These are phyloP conservation scores for Aspidiotus rigidus DNA, from an alignment of 2,888 invertebrate species.

Conservation along the genomic window DNA sequence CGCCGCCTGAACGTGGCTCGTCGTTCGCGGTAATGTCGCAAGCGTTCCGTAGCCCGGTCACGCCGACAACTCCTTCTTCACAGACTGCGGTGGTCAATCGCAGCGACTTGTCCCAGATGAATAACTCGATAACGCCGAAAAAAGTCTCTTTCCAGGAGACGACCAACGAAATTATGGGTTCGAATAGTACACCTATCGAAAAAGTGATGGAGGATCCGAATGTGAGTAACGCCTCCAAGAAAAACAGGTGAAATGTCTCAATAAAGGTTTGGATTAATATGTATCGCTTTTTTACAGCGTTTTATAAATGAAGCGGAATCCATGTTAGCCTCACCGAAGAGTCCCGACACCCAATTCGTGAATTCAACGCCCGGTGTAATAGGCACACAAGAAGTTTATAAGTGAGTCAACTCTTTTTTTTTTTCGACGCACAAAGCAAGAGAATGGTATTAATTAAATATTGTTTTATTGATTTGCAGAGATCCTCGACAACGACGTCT, in stretches of 20 bases:
- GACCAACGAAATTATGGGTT: slow-evolving; percentile 44
- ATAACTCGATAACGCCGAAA: slow-evolving; percentile 47
- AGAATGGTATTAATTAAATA: no score
- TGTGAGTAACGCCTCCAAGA: slow-evolving; percentile 49
- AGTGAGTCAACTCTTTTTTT: slow-evolving; percentile 47
- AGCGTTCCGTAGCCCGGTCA: slow-evolving; percentile 35
- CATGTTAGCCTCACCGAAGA: slow-evolving; percentile 65
- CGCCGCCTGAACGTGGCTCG: slow-evolving; percentile 79
- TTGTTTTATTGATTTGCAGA: slow-evolving; percentile 44
- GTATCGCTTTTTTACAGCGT: slow-evolving; percentile 48
- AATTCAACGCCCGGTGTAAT: slow-evolving; percentile 88
- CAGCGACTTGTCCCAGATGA: slow-evolving; percentile 24
- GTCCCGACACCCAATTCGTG: slow-evolving; percentile 53
- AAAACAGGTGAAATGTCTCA: no score
- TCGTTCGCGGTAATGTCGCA: slow-evolving; percentile 69
- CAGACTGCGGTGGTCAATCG: no score
- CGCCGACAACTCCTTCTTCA: slow-evolving; percentile 20
- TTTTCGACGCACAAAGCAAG: neutral
- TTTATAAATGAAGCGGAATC: slow-evolving; percentile 72
- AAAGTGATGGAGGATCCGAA: slow-evolving; percentile 69
- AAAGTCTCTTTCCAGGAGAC: slow-evolving; percentile 67
- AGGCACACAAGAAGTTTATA: slow-evolving; percentile 95
- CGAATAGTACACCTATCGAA: slow-evolving; percentile 43
- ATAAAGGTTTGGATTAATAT: no score
- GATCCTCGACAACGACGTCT: slow-evolving; percentile 84